Conservation (phyloP, 2,888 invertebrate species). For the Lagria hirta region DNA sequence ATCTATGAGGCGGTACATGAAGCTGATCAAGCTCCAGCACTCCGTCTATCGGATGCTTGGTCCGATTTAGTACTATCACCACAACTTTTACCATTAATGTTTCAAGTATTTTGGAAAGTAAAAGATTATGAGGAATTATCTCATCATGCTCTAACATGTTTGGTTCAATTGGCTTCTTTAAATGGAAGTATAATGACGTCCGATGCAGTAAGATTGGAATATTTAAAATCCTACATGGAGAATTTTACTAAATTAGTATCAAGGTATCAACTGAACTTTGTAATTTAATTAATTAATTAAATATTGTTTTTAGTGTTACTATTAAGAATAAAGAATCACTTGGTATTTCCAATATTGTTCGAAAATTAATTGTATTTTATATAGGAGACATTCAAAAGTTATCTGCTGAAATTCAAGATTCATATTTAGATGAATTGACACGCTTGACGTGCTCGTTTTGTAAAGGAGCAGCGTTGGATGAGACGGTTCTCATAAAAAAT, state of each 20-base stretch:
- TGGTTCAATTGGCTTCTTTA: constrained; percentile 76
- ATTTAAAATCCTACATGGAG: constrained; percentile 62
- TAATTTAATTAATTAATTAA: constrained; percentile 1
- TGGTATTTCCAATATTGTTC: constrained; percentile 67
- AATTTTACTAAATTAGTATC: constrained; percentile 63
- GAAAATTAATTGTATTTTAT: constrained; percentile 64
- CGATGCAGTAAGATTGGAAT: constrained; percentile 58
- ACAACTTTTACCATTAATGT: constrained; percentile 74
- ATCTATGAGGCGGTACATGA: constrained; percentile 71
- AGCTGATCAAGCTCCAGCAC: constrained; percentile 62
- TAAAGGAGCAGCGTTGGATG: constrained; percentile 66
- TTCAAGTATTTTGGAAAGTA: constrained; percentile 80
- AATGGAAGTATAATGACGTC: constrained; percentile 59
- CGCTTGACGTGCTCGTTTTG: constrained; percentile 65
- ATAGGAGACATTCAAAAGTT: constrained; percentile 57
- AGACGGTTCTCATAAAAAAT: constrained; percentile 53
- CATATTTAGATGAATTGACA: constrained; percentile 64
- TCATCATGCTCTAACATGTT: constrained; percentile 76
- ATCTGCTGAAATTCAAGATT: constrained; percentile 55
- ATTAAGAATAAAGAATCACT: constrained; percentile 67
- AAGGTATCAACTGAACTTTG: no score
- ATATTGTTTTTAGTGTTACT: constrained; percentile 59
- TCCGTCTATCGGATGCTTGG: constrained; percentile 71
- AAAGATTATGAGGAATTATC: constrained; percentile 72
- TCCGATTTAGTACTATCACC: constrained; percentile 74